Conservation (phyloP, 2,113 vertebrate species). For the Zosterops pallidus region DNA sequence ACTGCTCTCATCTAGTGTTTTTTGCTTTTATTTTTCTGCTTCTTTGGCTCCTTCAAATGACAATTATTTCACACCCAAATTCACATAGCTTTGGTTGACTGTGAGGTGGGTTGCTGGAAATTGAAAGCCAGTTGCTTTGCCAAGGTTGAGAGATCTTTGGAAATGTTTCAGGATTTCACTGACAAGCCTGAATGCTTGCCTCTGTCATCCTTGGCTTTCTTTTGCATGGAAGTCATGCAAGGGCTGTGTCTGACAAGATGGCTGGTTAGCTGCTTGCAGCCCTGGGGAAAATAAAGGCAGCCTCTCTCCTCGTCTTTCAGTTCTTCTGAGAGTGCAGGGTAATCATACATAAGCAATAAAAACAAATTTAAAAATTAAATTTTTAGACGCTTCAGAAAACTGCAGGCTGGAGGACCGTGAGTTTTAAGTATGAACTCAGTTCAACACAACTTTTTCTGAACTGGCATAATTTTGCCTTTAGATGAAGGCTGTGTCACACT, state of each 20-base stretch:
- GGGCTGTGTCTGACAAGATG: background rate
- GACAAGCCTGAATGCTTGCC: slow-evolving; percentile 4
- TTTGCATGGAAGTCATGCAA: background rate
- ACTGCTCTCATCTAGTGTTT: background rate
- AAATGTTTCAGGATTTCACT: background rate
- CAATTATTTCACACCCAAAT: background rate
- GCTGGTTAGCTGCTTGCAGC: background rate
- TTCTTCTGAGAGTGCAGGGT: background rate
- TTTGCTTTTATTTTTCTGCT: background rate
- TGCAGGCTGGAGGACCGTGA: background rate
- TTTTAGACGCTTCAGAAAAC: background rate
- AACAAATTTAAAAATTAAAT: background rate
- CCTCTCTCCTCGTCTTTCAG: background rate
- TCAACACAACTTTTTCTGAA: background rate
- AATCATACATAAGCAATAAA: background rate
- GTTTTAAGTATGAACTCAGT: background rate
- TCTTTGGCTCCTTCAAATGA: background rate
- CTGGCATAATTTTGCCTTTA: background rate
- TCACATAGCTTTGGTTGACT: background rate
- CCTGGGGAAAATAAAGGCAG: background rate
- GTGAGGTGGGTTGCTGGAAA: background rate
- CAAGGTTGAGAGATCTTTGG: slow-evolving; percentile 1
- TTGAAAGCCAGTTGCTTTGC: background rate
- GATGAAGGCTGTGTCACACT: background rate
- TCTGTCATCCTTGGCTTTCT: background rate